phyloP scores from a whole-genome alignment of 92 coral and sea anemone species.

The Parazoanthus atlanticus region DNA sequence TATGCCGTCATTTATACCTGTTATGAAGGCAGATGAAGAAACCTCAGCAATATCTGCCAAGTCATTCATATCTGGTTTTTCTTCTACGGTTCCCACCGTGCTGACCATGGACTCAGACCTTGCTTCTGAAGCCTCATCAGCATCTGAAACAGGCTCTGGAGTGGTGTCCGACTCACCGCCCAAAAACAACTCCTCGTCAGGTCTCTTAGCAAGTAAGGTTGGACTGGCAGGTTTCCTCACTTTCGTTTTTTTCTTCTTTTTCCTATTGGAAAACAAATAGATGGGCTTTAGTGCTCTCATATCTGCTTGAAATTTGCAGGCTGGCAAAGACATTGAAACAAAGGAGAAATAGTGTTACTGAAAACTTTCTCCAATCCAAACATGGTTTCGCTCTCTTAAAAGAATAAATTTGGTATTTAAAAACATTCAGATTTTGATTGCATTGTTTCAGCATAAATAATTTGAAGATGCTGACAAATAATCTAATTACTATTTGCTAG shows the following conservation, averaged over 20 bases:
- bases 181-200: slow-evolving; percentile 47
- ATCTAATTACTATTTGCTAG: slow-evolving; percentile 27
- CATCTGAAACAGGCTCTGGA: slow-evolving; percentile 80
- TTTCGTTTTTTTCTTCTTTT: slow-evolving; percentile 16
- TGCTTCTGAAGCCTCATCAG: slow-evolving; percentile 61
- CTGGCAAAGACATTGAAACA: too few relatives aligned
- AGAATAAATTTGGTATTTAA: background rate
- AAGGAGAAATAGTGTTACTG: background rate
- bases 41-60: background rate
- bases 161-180: slow-evolving; percentile 75
- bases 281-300: background rate
- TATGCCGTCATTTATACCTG: slow-evolving; percentile 22
- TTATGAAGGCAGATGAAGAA: slow-evolving; percentile 8
- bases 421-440: background rate
- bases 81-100: slow-evolving; percentile 37
- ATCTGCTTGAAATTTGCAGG: too few relatives aligned
- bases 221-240: background rate
- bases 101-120: slow-evolving; percentile 69
- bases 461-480: background rate
- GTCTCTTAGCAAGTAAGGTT: slow-evolving; percentile 10
- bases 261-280: background rate
- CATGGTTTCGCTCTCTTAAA: background rate
- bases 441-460: background rate
- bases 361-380: background rate
- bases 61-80: background rate